Evolutionary conservation across 2,888 invertebrate species (phyloP).

Genomic region (Trissonchulus sp.): DNA sequence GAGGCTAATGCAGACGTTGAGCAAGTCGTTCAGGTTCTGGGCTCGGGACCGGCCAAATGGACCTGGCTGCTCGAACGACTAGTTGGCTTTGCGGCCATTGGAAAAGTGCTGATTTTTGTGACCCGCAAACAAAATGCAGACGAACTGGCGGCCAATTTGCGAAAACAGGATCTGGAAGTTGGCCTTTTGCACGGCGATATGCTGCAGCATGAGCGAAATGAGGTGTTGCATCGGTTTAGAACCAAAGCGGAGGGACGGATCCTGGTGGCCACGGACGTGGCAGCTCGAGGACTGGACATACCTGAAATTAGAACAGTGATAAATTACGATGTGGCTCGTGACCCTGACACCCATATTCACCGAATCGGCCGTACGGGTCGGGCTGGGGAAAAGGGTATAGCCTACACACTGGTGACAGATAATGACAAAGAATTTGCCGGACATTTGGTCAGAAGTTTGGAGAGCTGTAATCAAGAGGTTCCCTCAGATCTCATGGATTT

Average conservation of each 20-base stretch:
- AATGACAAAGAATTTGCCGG: constrained; percentile 94
- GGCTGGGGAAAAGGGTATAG: constrained; percentile 67
- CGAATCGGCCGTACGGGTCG: constrained; percentile 80
- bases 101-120: constrained; percentile 90
- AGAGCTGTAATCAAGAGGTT: constrained; percentile 87
- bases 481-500: constrained; percentile 80
- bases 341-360: constrained; percentile 98
- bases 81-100: constrained; percentile 65
- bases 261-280: constrained; percentile 86
- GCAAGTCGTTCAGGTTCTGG: constrained; percentile 75
- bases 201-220: constrained; percentile 92
- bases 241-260: constrained; percentile 71
- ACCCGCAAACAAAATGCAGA: constrained; percentile 95
- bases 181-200: constrained; percentile 91
- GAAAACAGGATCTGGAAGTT: constrained; percentile 56
- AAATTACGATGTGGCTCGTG: constrained; percentile 92
- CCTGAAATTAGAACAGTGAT: constrained; percentile 92
- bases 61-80: constrained; percentile 79
- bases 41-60: constrained; percentile 72
- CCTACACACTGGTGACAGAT: constrained; percentile 72
- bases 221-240: constrained; percentile 79
- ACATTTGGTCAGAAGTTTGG: constrained; percentile 73
- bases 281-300: constrained; percentile 92
- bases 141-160: constrained; percentile 58
- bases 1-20: constrained; percentile 83